Evolutionary conservation across 2,888 invertebrate genomes (phyloP).

Genomic region (Halictus quadricinctus): DNA sequence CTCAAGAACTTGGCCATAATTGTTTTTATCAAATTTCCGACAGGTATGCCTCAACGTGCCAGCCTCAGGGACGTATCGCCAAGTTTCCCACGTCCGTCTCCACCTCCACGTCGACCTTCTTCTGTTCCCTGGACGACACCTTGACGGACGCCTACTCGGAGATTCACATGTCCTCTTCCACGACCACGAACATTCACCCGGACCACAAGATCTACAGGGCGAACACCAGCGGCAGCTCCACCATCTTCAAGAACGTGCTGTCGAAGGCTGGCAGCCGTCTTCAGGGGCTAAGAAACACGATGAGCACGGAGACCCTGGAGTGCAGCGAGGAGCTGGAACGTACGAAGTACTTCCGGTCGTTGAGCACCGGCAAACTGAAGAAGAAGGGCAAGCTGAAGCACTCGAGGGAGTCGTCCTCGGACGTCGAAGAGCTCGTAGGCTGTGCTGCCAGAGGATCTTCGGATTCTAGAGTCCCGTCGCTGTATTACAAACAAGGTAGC

Average conservation of each 20-base stretch:
- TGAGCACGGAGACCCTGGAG: constrained; percentile 81
- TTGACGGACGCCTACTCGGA: constrained; percentile 82
- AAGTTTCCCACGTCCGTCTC: constrained; percentile 82
- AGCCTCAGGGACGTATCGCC: constrained; percentile 78
- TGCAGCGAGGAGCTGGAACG: constrained; percentile 76
- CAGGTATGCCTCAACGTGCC: constrained; percentile 82
- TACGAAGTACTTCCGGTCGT: constrained; percentile 70
- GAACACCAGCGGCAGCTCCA: constrained; percentile 71
- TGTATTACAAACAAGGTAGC: constrained; percentile 89
- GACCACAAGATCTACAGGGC: constrained; percentile 92
- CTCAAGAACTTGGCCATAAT: background rate
- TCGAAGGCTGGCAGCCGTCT: constrained; percentile 79
- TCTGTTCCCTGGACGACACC: constrained; percentile 83
- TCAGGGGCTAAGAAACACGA: constrained; percentile 78
- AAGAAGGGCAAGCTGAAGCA: constrained; percentile 78
- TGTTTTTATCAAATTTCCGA: background rate
- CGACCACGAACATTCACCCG: constrained; percentile 85
- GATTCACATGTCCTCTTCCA: constrained; percentile 82
- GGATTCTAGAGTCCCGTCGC: constrained; percentile 66
- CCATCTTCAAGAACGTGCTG: constrained; percentile 80
- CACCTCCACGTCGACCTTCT: constrained; percentile 84
- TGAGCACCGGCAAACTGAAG: constrained; percentile 69
- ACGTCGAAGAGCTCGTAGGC: constrained; percentile 75
- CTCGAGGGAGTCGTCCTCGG: constrained; percentile 76
- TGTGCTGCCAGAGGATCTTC: constrained; percentile 62